Base-by-base conservation (phyloP, 2,888 invertebrate genomes). In the Limulus polyphemus region DNA sequence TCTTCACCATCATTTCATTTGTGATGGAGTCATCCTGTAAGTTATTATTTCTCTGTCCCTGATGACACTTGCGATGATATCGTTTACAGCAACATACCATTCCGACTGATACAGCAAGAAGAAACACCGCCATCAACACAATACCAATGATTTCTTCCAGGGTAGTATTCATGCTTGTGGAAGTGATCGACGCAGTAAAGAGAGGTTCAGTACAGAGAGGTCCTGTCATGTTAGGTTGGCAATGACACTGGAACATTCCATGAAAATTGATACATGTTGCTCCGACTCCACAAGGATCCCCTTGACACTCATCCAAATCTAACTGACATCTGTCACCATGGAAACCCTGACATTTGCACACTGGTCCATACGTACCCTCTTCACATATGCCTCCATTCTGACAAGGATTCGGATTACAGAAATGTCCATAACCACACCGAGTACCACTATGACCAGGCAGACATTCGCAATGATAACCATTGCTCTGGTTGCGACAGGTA, bases 371-470 rank as follows among this genome's bases (percentile, higher is more conserved):
- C 73, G 87, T 86, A 60, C 90, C 91, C 77, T 93, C 92, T 76
- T 91, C 90, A 77, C 93, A 93, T 11, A 84, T 83, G 9, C 90
- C 92, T n/a, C 87, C 86, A 78, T 93, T 88, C 72, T 83, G 82
- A 75, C 93, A 93, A 1, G 87, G 87, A 75, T 86, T 87, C 0
- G 86, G 84, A 13, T 81, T 78, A 73, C 86, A 87, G 79, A 84
- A 85, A 67, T 84, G 82, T 1, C 91, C 90, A 74, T 85, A 85
- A 71, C 88, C 85, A 75, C 90, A 90, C 13, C 87, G 83, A 75
- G 84, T 87, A 7, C 93, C 93, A 58, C 74, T 74, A 63, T 78
- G 72, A 2, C 76, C 74, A 2, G 83, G 81, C 0, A 75, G 75
- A 77, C 94, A 94, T 50, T 84, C 83, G 77, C 94, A 93, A 13